Base-by-base conservation (phyloP, 2,797 vertebrate species). In the Geotrypetes seraphini region DNA sequence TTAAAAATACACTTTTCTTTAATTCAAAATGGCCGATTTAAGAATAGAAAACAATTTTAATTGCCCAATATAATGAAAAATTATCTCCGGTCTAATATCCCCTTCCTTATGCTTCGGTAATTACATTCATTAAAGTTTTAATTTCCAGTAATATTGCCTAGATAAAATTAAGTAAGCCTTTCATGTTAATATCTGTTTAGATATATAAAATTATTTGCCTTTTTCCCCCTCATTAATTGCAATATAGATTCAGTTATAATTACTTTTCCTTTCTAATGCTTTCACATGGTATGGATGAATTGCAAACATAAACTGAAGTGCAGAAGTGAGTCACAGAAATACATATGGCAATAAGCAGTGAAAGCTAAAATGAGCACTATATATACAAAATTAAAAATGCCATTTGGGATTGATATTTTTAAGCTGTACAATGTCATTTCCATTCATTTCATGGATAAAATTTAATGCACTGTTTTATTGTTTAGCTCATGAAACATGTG, bases 121-220 rank as follows among this genome's bases (percentile, higher is more conserved):
- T 63, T 69, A 56, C 28, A 66, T 61, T 75, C 44, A 75, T 72
- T 69, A 57, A 50, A 64, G 39, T 62, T 74, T 69, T 72, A 70
- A 79, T 79, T 73, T 72, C 16, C 17, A 66, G 36, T 43, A 48
- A 28, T 63, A 66, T 43, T 66, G 34, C 55, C 45, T 42, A 45
- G 60, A 63, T 61, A 63, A 73, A 60, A 75, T 66, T 62, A 63
- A 63, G 26, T 61, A 65, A 66, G 56, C 43, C 48, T 65, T 13
- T 56, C 35, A 20, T 39, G 16, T 59, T 65, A 52, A 17, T 50
- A 36, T 60, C 33, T 61, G 28, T 50, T 57, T 54, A 41, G 38
- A 29, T 25, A 37, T 3, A 19, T 19, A 51, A 57, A 27, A 53
- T 47, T 20, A 42, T 33, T 35, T 48, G 33, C 16, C 11, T 60